Evolutionary conservation across 2,113 vertebrate species (phyloP), one percentile per base, ranked within the genome.

Genomic region (Paedocypris sp.): DNA sequence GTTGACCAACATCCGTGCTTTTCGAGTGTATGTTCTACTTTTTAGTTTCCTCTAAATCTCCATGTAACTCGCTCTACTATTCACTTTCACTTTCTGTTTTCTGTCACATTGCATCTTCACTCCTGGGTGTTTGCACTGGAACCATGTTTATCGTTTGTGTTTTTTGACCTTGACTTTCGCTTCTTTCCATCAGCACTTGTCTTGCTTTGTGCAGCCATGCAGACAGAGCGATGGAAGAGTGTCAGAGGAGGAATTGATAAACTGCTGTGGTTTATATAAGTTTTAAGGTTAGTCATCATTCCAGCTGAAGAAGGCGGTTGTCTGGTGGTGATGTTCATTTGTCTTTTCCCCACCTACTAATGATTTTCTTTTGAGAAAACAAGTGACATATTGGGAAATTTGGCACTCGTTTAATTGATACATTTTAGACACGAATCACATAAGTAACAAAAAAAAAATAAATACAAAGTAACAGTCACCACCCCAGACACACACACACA

Each of bases 61-160:
- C 41, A 56, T 56, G 39, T 56, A 56, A 9, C 15, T 6, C 16
- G 2, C 46, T 49, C 48, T 13, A 20, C 35, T 7, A 39, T 43
- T 6, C 18, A 0, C 36, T 56, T 56, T 56, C 54, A n/a, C 54
- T 58, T 43, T 58, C 39, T 45, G 38, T 43, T 18, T 29, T 5
- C 38, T 13, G 5, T 56, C 33, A 9, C 48, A n/a, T 4, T 18
- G 19, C 32, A 10, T 25, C 53, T 43, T 57, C 9, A 15, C 11
- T 58, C 43, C 25, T 23, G 23, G 9, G 29, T 29, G 28, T 60
- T 60, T 54, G 13, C 42, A 38, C 18, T n/a, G n/a, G n/a, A n/a
- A 50, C 54, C 39, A 70, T 65, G 57, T 46, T 50, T 66, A 52
- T 70, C 54, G 66, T 70, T 66, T 38, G 57, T 29, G 50, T 51